These are phyloP conservation scores for Meghimatium bilineatum DNA, from an alignment of 2,888 invertebrate species.

Conservation along the genomic window DNA sequence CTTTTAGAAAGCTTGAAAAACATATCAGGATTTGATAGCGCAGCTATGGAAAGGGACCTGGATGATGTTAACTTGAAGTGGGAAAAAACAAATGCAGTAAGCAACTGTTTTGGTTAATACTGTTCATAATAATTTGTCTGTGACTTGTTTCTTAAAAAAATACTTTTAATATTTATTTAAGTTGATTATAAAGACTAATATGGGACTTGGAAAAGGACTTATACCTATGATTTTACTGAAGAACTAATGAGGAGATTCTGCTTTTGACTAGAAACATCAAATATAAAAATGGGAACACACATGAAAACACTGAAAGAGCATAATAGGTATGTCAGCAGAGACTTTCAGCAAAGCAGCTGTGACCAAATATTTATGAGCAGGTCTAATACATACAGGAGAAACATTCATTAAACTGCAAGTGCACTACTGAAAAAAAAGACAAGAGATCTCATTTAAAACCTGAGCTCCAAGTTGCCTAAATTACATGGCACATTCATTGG, in stretches of 20 bases:
- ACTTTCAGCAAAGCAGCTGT: too few species aligned
- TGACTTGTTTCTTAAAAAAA: too few species aligned
- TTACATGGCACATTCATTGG: too few species aligned
- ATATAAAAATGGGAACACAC: background rate
- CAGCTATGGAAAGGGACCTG: conserved; percentile 65
- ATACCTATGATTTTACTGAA: background rate
- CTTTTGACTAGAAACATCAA: background rate
- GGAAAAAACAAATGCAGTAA: conserved; percentile 67
- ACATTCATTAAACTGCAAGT: too few species aligned
- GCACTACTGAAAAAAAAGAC: too few species aligned
- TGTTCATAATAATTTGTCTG: background rate
- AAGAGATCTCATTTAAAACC: too few species aligned
- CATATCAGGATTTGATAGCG: conserved; percentile 65
- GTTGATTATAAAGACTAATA: background rate
- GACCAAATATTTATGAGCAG: background rate
- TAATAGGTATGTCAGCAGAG: too few species aligned
- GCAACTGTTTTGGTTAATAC: background rate
- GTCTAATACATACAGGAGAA: too few species aligned
- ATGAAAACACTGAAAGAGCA: too few species aligned
- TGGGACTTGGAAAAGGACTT: background rate
- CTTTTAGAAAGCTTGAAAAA: conserved; percentile 74
- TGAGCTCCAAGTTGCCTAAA: too few species aligned
- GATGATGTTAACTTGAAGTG: conserved; percentile 67
- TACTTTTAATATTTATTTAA: background rate
- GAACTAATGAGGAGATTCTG: background rate